These are phyloP conservation scores for Synchiropus splendidus DNA, from an alignment of 2,113 vertebrate genomes.

Conservation along the genomic window DNA sequence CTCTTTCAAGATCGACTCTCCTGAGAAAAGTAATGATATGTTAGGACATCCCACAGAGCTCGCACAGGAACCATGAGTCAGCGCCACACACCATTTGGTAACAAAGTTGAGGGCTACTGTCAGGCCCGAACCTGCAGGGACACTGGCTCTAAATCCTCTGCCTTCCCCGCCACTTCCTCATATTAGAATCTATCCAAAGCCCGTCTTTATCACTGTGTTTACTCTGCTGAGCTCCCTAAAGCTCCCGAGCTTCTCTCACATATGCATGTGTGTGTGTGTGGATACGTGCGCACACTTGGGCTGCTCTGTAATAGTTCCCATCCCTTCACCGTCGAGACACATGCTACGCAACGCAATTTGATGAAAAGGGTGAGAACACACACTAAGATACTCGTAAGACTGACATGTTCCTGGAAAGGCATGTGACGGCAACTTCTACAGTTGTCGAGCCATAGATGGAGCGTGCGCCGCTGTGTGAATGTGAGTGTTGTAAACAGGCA, in stretches of 20 bases:
- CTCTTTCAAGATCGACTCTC: constrained; percentile 30
- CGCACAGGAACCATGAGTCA: constrained; percentile 59
- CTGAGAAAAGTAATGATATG: constrained; percentile 51
- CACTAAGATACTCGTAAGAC: constrained; percentile 23
- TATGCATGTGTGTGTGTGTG: constrained; percentile 20
- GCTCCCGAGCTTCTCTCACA: constrained; percentile 45
- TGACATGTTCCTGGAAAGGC: constrained; percentile 39
- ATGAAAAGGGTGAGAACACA: constrained; percentile 28
- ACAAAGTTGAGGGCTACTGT: constrained; percentile 38
- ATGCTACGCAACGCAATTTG: constrained; percentile 28
- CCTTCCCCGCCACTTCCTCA: constrained; percentile 44
- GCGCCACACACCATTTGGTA: constrained; percentile 47
- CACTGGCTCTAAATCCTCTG: constrained; percentile 42
- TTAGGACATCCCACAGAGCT: constrained; percentile 49
- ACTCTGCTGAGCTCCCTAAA: constrained; percentile 53
- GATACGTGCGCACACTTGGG: constrained; percentile 22
- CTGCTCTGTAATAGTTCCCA: constrained; percentile 38
- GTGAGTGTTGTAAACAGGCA: constrained; percentile 46
- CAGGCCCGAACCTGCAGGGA: constrained; percentile 45
- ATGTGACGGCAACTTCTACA: constrained; percentile 12
- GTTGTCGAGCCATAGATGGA: constrained; percentile 9
- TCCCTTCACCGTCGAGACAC: constrained; percentile 32
- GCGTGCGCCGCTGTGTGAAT: constrained; percentile 1
- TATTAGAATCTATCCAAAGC: constrained; percentile 44
- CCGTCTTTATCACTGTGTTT: constrained; percentile 54